Conservation (phyloP, 1,140 invertebrate species). For the Dendroctonus valens region DNA sequence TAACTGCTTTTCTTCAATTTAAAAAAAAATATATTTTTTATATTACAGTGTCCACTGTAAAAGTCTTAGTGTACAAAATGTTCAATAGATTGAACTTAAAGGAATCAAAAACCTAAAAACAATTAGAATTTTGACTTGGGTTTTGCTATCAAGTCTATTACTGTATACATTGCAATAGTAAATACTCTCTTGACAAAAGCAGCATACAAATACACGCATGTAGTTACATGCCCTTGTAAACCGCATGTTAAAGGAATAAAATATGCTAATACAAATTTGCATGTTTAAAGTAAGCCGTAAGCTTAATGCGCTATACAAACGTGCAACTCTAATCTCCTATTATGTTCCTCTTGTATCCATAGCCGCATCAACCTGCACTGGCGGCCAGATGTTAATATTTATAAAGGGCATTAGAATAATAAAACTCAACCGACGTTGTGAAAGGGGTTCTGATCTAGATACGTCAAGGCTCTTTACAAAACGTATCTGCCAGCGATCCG, state of each 20-base stretch:
- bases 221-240: background rate
- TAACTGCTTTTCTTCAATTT: too few relatives aligned
- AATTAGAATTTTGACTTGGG: too few relatives aligned
- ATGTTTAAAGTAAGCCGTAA: constrained; percentile 10
- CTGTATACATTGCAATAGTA: too few relatives aligned
- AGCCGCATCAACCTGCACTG: constrained; percentile 6
- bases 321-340: constrained; percentile 16
- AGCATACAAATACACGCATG: too few relatives aligned
- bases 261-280: constrained; percentile 16
- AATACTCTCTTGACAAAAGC: too few relatives aligned
- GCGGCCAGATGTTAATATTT: constrained; percentile 32
- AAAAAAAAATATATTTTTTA: too few relatives aligned
- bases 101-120: too few relatives aligned
- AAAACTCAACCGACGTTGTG: constrained; percentile 14
- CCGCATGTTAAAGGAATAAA: background rate
- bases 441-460: constrained; percentile 28
- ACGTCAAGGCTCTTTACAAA: constrained; percentile 24
- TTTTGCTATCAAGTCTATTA: too few relatives aligned
- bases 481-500: constrained; percentile 4
- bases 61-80: too few relatives aligned
- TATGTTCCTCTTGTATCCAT: constrained; percentile 11
- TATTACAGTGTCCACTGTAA: too few relatives aligned
- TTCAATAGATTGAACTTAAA: too few relatives aligned
- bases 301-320: constrained; percentile 11
- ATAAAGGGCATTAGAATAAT: constrained; percentile 30